Evolutionary conservation across 2,888 invertebrate species (phyloP).

Genomic region (Habrosyne pyritoides): DNA sequence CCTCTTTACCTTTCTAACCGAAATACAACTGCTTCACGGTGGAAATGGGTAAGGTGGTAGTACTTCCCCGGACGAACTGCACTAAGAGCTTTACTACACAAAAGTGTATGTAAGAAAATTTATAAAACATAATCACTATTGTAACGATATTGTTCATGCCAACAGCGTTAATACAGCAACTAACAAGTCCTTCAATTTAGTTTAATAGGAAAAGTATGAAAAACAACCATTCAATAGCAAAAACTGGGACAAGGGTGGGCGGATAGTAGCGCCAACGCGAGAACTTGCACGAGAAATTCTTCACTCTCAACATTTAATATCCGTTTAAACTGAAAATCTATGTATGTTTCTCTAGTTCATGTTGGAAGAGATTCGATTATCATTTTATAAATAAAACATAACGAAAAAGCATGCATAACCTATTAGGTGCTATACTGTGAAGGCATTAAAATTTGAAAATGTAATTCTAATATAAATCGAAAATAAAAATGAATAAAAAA

Average conservation of each 20-base stretch:
- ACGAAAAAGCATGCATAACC: background rate
- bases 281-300: too few relatives aligned
- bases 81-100: too few relatives aligned
- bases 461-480: background rate
- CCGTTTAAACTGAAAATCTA: background rate
- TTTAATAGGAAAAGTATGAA: slow-evolving; percentile 35
- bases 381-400: background rate
- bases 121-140: too few relatives aligned
- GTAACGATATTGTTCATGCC: too few relatives aligned
- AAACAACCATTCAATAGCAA: slow-evolving; percentile 38
- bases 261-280: slow-evolving; percentile 28
- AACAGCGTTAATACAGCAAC: slow-evolving; percentile 15
- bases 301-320: too few relatives aligned
- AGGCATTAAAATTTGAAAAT: background rate
- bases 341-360: background rate
- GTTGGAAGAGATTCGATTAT: background rate
- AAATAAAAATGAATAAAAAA: background rate
- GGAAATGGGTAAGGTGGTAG: too few relatives aligned
- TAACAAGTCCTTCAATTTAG: slow-evolving; percentile 36
- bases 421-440: background rate
- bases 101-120: too few relatives aligned
- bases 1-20: too few relatives aligned
- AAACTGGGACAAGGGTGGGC: slow-evolving; percentile 42
- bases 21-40: too few relatives aligned
- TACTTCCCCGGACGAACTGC: too few relatives aligned